phyloP scores from a whole-genome alignment of 2,888 invertebrate genomes.

The Drosophila birchii region DNA sequence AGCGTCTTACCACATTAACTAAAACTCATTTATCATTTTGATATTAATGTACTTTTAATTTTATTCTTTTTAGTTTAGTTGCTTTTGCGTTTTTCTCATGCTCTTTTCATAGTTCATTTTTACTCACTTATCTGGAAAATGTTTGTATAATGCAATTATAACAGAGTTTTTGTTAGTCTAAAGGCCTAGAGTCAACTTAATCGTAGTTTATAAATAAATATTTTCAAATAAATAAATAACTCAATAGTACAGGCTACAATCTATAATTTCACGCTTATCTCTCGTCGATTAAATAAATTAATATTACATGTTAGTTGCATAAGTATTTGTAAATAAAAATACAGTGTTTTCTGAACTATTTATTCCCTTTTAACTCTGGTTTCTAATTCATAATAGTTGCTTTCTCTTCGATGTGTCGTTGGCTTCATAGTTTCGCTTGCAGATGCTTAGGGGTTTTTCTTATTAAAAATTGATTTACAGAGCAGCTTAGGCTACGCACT shows the following conservation, averaged over 20 bases:
- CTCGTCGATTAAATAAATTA: conserved; percentile 46
- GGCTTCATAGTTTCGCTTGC: conserved; percentile 32
- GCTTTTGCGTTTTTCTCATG: conserved; percentile 52
- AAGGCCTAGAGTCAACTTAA: conserved; percentile 51
- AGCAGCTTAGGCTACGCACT: conserved; percentile 74
- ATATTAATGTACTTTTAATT: conserved; percentile 49
- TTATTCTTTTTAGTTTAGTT: conserved; percentile 51
- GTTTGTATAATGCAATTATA: conserved; percentile 42
- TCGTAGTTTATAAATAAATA: conserved; percentile 59
- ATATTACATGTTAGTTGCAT: conserved; percentile 55
- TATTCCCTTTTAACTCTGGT: background rate
- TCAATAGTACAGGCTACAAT: conserved; percentile 48
- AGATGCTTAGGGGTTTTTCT: conserved; percentile 1
- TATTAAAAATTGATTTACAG: conserved; percentile 42
- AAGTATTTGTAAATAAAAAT: conserved; percentile 45
- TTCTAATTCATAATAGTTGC: conserved; percentile 10
- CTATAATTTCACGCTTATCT: conserved; percentile 62
- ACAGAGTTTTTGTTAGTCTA: conserved; percentile 68
- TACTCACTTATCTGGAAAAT: conserved; percentile 38
- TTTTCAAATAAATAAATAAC: conserved; percentile 70
- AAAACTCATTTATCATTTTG: conserved; percentile 24
- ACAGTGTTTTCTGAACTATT: conserved; percentile 64
- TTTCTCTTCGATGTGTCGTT: conserved; percentile 53
- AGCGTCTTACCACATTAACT: conserved; percentile 30
- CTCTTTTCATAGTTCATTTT: conserved; percentile 51